Evolutionary conservation across 2,113 vertebrate species (phyloP).

Genomic region (Clupea harengus): DNA sequence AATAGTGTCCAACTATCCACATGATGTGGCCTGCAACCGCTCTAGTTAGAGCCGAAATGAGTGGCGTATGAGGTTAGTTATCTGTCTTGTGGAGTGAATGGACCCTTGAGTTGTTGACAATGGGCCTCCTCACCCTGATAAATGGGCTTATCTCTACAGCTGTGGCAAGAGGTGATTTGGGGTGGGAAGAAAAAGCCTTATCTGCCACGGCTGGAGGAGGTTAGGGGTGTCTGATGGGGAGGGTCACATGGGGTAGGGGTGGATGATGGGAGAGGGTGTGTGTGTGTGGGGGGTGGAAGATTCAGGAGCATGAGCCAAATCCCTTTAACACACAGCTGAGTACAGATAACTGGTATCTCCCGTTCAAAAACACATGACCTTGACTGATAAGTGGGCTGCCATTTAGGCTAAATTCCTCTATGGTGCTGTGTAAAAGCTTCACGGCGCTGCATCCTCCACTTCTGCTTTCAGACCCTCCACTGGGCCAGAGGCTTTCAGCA

Average conservation of each 20-base stretch:
- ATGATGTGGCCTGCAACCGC: neutral
- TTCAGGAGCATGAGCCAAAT: neutral
- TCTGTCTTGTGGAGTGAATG: neutral
- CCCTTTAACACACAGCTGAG: neutral
- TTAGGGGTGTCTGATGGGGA: neutral
- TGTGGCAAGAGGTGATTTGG: neutral
- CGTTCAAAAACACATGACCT: slow-evolving; percentile 49
- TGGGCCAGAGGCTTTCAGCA: no score
- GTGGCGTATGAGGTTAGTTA: neutral
- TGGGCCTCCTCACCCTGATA: neutral
- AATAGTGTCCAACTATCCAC: neutral
- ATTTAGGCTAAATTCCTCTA: slow-evolving; percentile 18
- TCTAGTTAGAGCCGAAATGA: neutral
- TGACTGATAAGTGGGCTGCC: slow-evolving; percentile 58
- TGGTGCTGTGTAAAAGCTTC: neutral
- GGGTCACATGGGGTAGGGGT: neutral
- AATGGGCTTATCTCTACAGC: slow-evolving; percentile 2
- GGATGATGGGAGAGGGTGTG: neutral
- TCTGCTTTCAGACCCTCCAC: neutral
- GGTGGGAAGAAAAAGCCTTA: neutral
- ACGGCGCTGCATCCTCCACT: neutral
- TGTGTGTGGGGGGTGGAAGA: neutral
- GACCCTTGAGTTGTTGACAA: neutral
- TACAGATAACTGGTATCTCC: slow-evolving; percentile 16
- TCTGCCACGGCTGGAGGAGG: neutral